Percentiles rank a stretch among this genome's conserved stretches.
These are phyloP conservation scores for Neuroscelio doddi DNA, from an alignment of 2,888 invertebrate genomes.

Conservation along the genomic window DNA sequence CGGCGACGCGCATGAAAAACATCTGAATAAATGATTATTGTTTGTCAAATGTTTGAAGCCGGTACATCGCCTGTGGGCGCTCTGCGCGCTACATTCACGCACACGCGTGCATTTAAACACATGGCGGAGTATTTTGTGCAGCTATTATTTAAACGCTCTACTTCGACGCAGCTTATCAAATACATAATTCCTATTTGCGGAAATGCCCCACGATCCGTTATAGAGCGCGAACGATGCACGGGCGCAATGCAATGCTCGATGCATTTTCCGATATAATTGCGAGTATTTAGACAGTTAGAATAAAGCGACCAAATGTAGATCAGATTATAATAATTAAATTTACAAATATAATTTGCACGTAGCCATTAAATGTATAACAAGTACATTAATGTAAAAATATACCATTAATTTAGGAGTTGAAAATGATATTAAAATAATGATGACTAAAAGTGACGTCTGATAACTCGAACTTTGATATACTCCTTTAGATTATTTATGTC, in stretches of 20 bases:
- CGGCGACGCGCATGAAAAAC: slow-evolving; percentile 61
- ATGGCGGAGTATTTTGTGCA: slow-evolving; percentile 37
- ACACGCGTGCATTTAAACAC: slow-evolving; percentile 42
- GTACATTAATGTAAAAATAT: too few relatives aligned
- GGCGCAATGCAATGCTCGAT: slow-evolving; percentile 24
- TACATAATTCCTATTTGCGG: slow-evolving; percentile 66
- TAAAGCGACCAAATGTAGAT: too few relatives aligned
- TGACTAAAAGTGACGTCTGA: slow-evolving; percentile 14
- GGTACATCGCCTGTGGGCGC: slow-evolving; percentile 47
- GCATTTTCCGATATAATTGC: too few relatives aligned
- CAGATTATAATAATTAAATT: too few relatives aligned
- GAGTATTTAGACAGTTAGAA: too few relatives aligned
- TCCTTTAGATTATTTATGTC: too few relatives aligned
- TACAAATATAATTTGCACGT: too few relatives aligned
- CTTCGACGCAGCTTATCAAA: slow-evolving; percentile 67
- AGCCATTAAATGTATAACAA: too few relatives aligned
- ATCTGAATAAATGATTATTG: slow-evolving; percentile 72
- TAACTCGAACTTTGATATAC: too few relatives aligned
- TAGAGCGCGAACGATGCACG: slow-evolving; percentile 36
- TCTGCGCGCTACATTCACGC: slow-evolving; percentile 28
- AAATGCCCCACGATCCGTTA: slow-evolving; percentile 52
- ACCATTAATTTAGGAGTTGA: too few relatives aligned
- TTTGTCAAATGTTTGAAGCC: slow-evolving; percentile 69
- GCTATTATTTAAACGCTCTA: slow-evolving; percentile 68
- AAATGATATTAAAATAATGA: too few relatives aligned